Evolutionary conservation across 1,140 invertebrate species (phyloP).

Genomic region (Aleiodes sp.): DNA sequence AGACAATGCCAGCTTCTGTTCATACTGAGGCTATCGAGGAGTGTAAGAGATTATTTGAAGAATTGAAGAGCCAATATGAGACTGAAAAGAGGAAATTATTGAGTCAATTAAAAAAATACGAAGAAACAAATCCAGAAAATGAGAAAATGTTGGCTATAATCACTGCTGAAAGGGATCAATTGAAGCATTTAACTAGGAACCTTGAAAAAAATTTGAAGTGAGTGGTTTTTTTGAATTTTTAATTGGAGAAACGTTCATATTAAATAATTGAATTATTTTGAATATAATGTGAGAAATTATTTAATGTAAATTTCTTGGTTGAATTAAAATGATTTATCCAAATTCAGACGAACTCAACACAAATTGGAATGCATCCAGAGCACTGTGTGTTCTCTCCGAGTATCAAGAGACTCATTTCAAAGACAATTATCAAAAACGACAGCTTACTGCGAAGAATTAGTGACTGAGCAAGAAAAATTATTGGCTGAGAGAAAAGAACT

Average conservation of each 20-base stretch:
- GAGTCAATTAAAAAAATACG: slow-evolving; percentile 56
- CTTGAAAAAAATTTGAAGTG: slow-evolving; percentile 67
- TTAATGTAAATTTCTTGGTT: not conserved
- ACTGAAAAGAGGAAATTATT: slow-evolving; percentile 66
- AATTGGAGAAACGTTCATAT: not conserved
- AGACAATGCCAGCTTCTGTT: slow-evolving; percentile 67
- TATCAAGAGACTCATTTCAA: slow-evolving; percentile 67
- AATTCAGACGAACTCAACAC: slow-evolving; percentile 61
- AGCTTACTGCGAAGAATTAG: slow-evolving; percentile 67
- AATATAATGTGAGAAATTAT: not conserved
- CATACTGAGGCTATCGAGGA: slow-evolving; percentile 70
- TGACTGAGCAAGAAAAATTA: slow-evolving; percentile 67
- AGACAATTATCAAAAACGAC: slow-evolving; percentile 69
- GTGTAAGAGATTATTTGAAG: slow-evolving; percentile 72
- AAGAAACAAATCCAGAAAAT: slow-evolving; percentile 58
- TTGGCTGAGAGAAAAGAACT: slow-evolving; percentile 66
- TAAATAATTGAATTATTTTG: not conserved
- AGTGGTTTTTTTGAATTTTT: slow-evolving; percentile 33
- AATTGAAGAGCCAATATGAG: slow-evolving; percentile 71
- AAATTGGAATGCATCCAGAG: slow-evolving; percentile 65
- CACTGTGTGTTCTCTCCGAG: slow-evolving; percentile 60
- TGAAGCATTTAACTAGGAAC: slow-evolving; percentile 59
- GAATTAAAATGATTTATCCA: slow-evolving; percentile 21
- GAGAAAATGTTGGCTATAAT: slow-evolving; percentile 58
- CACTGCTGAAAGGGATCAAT: slow-evolving; percentile 63